Conservation (phyloP, 2,113 vertebrate genomes). For the Hoplias malabaricus region DNA sequence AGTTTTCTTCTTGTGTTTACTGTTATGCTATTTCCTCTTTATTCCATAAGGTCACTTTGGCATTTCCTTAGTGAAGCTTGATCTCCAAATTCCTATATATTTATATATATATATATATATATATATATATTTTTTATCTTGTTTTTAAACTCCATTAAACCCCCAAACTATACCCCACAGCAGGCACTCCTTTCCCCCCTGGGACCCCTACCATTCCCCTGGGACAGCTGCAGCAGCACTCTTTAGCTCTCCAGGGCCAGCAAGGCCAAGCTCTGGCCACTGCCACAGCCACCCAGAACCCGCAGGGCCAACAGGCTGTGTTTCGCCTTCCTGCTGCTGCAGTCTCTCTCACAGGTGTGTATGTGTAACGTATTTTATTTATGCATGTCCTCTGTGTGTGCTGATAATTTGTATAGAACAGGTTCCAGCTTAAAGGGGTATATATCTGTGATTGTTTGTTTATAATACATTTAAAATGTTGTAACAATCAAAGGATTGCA, state of each 20-base stretch:
- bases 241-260: slow-evolving; percentile 76
- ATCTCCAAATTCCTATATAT: neutral
- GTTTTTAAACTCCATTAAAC: neutral
- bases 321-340: slow-evolving; percentile 77
- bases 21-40: neutral
- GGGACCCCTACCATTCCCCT: slow-evolving; percentile 80
- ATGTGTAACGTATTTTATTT: no score
- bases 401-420: neutral
- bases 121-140: no score
- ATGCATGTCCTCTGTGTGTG: neutral
- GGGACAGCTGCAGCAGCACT: slow-evolving; percentile 77
- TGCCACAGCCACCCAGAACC: slow-evolving; percentile 60
- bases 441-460: neutral
- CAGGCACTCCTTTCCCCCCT: slow-evolving; percentile 76
- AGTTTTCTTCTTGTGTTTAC: neutral
- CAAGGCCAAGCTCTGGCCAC: slow-evolving; percentile 64
- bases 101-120: no score
- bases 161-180: slow-evolving; percentile 34
- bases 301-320: slow-evolving; percentile 78
- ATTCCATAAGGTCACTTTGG: neutral
- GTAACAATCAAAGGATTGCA: no score
- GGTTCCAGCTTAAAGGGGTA: neutral
- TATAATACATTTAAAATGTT: no score
- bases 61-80: neutral
- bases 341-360: slow-evolving; percentile 77